Base-by-base conservation (phyloP, 2,888 invertebrate genomes). In the Deilephila elpenor region DNA sequence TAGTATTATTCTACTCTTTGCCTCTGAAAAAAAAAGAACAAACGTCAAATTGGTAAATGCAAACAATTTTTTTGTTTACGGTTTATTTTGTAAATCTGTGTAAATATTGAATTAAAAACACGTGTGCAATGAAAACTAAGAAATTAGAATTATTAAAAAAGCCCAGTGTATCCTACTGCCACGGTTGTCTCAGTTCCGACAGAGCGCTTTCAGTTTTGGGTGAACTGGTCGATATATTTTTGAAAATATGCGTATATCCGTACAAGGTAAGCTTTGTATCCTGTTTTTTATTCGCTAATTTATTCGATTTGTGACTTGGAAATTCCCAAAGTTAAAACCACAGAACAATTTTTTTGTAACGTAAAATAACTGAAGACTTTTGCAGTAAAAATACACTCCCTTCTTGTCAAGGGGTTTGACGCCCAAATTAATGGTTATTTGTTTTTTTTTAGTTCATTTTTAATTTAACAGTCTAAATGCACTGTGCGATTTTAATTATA, bases 61-160 rank as follows among this genome's bases (percentile, higher is more conserved):
- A 77, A 59, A 25, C 59, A 20, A 8, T 25, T 44, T 11, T 59
- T 59, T 59, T 59, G 8, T 59, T 25, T 59, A 59, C 32, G 32
- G 44, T 44, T 25, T 25, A 59, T 20, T 7, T 20, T 25, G 32
- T 25, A 7, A 20, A 11, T 29, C 3, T 32, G 20, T 25, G 17
- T 29, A 29, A 29, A 17, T 29, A 19, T 64, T n/a, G 8, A 44
- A 25, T 20, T 5, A 6, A 67, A 51, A 29, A n/a, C 0, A 67
- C 51, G 67, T 17, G 25, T 6, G 44, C 44, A 0, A 25, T 25
- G 3, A 20, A 44, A 11, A 20, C 5, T 14, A 44, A 51, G 17
- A 19, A 51, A 17, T 51, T 25, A 25, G 20, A 67, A 44, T 17
- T 14, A 32, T 19, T 37, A 3, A 29, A 37, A 1, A 62, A 51